Percentiles rank a stretch among this genome's conserved stretches.
phyloP scores from a whole-genome alignment of 2,113 vertebrate species.

The Dermatemys mawii region DNA sequence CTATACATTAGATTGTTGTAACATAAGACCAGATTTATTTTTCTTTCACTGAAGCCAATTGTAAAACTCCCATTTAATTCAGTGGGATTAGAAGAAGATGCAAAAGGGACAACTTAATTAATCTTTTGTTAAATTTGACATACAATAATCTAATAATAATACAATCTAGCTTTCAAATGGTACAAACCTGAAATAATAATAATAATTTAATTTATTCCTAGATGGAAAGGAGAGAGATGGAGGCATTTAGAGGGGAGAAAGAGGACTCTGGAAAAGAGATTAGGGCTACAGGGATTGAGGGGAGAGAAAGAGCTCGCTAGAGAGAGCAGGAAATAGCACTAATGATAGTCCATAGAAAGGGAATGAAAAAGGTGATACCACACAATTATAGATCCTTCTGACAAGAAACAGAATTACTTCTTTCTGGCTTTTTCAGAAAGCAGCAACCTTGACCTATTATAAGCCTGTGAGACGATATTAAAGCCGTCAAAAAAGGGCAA shows the following conservation, averaged over 20 bases:
- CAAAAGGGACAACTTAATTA: not conserved
- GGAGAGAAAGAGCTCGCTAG: not conserved
- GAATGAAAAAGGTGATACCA: not conserved
- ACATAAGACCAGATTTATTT: not conserved
- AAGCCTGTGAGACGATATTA: not conserved
- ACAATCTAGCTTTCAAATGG: not conserved
- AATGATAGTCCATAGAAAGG: fast-evolving
- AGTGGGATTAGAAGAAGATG: fast-evolving
- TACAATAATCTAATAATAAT: not conserved
- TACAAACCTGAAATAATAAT: not conserved
- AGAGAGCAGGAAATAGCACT: not conserved
- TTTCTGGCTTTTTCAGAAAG: not conserved
- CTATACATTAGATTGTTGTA: not conserved
- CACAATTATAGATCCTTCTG: not conserved
- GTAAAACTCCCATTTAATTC: not conserved
- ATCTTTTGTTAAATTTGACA: not conserved
- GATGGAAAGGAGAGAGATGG: not conserved
- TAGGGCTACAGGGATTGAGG: not conserved
- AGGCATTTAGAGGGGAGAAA: fast-evolving
- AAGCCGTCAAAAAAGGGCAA: not conserved
- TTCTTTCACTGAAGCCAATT: not conserved
- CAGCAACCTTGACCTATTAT: not conserved
- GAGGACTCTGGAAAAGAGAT: not conserved
- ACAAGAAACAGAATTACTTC: not conserved
- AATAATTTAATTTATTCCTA: not conserved